A percentile compares a stretch with the other conserved stretches of the same genome.
Conservation (phyloP, 1,140 invertebrate genomes). For the Leptonema lineaticorne region DNA sequence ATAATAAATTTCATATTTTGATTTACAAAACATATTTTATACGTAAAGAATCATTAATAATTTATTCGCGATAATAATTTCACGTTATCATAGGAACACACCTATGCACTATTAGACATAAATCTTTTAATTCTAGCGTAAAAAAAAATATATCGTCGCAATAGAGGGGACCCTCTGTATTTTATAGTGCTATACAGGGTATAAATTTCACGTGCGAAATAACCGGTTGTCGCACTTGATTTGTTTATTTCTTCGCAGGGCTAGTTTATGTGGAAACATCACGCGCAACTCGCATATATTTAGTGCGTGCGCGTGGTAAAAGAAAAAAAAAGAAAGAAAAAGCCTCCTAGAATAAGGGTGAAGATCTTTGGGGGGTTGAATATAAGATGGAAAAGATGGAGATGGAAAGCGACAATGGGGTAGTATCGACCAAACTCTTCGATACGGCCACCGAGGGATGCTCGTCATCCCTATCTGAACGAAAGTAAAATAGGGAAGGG, state of each 20-base stretch:
- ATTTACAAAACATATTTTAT: too few species aligned
- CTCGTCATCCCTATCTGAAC: not conserved
- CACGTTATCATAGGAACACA: too few species aligned
- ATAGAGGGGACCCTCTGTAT: too few species aligned
- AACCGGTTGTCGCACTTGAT: conserved; percentile 4
- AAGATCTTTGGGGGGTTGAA: not conserved
- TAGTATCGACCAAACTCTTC: conserved; percentile 20
- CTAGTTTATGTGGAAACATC: conserved; percentile 12
- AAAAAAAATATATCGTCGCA: too few species aligned
- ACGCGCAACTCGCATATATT: conserved; percentile 26
- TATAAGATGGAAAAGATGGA: not conserved
- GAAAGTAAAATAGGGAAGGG: too few species aligned
- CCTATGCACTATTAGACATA: too few species aligned
- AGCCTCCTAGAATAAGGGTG: not conserved
- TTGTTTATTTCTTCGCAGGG: not conserved
- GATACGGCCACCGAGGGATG: conserved; percentile 11
- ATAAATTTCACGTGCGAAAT: conserved; percentile 7
- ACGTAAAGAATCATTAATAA: too few species aligned
- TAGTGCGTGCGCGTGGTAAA: conserved; percentile 4
- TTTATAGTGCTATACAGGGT: too few species aligned
- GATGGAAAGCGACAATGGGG: conserved; percentile 7
- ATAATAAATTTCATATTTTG: too few species aligned
- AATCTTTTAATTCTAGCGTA: too few species aligned
- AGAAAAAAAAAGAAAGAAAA: not conserved
- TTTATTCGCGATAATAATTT: too few species aligned